Evolutionary conservation across 2,113 vertebrate species (phyloP), one percentile per base, ranked within the genome.

Genomic region (Panthera tigris): DNA sequence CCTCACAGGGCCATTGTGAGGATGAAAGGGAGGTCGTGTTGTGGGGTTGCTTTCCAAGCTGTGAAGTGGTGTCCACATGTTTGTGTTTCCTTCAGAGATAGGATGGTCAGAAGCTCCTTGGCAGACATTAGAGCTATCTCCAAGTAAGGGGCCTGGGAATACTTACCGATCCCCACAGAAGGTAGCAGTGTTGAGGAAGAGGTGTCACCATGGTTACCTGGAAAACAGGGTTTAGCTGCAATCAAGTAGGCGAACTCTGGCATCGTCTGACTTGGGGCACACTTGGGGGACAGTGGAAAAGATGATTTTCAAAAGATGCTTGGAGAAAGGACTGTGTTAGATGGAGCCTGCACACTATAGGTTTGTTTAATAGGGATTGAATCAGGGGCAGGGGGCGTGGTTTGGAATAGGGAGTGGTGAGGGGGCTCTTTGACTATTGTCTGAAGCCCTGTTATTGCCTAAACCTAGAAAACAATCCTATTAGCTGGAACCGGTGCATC

Each of bases 1-100:
- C 96, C 97, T 97, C 97, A 87, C 95, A 78, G 89, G 97, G 87
- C 74, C 41, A 50, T 76, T 92, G 92, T 94, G 97, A 91, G 87
- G 89, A 41, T 16, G 65, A 41, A 74, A 52, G 66, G 92, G 48
- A 31, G 33, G 41, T 57, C 21, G 3, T 14, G 3, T 21, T 74
- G 55, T n/a, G 14, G 36, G 41, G 31, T 74, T 36, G 55, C 83
- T 96, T 81, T 88, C 57, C 74, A 71, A 94, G 76, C 94, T 91
- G 71, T 93, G 80, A 91, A 48, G 27, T 13, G 61, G 16, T 41
- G 23, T 9, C 61, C 39, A 89, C 61, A 19, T 0, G 1, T 61
- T 88, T 68, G 78, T 57, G 91, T 93, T 88, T 52, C 18, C 90
- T 92, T 74, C 57, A 68, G 94, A 91, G 74, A 48, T 52, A 82